Percentiles rank a stretch among this genome's conserved stretches.
Conservation (phyloP, 2,113 vertebrate genomes). For the Indri indri region DNA sequence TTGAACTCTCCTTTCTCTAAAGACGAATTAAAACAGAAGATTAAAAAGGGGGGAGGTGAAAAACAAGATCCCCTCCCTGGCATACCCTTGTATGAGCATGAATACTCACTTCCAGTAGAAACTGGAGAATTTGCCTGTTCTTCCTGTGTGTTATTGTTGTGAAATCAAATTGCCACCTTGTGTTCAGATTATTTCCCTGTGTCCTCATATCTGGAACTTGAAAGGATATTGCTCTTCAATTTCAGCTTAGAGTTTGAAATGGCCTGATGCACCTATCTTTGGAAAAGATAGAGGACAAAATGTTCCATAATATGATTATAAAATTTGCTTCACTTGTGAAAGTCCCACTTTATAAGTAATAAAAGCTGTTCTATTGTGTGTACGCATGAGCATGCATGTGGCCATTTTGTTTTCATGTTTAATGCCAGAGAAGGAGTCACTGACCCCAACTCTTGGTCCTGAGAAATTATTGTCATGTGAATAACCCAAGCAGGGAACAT, state of each 20-base stretch:
- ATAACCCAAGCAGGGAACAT: background rate
- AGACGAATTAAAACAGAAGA: background rate
- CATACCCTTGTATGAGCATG: background rate
- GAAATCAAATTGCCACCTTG: constrained; percentile 12
- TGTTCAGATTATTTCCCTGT: background rate
- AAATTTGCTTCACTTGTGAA: background rate
- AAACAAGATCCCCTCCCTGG: background rate
- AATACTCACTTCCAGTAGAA: background rate
- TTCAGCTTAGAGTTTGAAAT: background rate
- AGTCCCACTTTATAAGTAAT: background rate
- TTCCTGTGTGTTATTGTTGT: background rate
- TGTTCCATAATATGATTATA: background rate
- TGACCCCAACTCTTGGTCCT: background rate
- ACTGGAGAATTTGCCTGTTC: background rate
- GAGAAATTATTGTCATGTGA: background rate
- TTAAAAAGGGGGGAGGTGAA: background rate
- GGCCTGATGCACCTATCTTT: background rate
- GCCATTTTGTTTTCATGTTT: background rate
- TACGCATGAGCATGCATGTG: accelerated
- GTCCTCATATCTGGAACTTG: background rate
- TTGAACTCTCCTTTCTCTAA: background rate
- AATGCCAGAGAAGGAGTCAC: background rate
- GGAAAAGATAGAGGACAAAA: background rate
- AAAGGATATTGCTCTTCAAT: background rate
- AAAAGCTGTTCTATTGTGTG: background rate